Conservation (phyloP, 92 coral and sea anemone genomes). For the Porites lobata region DNA sequence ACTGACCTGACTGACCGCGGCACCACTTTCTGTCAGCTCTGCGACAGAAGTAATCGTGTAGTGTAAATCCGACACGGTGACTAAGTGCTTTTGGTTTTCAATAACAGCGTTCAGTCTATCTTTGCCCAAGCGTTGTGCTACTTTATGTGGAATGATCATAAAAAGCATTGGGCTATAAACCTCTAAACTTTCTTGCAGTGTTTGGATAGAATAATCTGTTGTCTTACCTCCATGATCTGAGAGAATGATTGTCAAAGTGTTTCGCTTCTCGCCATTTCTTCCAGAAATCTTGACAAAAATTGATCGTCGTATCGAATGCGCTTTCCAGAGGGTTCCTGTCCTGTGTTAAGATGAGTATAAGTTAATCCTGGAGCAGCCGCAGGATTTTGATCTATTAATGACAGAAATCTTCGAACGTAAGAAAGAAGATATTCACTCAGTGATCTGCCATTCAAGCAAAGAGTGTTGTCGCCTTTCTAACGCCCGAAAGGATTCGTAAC, state of each 20-base stretch:
- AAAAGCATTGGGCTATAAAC: conserved; percentile 91
- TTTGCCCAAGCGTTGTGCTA: conserved; percentile 78
- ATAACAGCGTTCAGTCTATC: conserved; percentile 73
- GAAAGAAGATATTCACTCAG: conserved; percentile 77
- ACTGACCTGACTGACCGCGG: conserved; percentile 36
- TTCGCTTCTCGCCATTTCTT: conserved; percentile 67
- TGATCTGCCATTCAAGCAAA: conserved; percentile 83
- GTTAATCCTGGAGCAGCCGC: conserved; percentile 75
- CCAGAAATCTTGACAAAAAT: conserved; percentile 70
- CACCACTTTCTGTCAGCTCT: conserved; percentile 16
- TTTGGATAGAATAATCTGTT: conserved; percentile 75
- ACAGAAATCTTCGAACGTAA: conserved; percentile 67
- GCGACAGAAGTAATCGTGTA: conserved; percentile 66
- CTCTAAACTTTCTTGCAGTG: conserved; percentile 84
- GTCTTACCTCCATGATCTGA: conserved; percentile 98
- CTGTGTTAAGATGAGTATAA: conserved; percentile 90
- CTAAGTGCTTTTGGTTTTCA: conserved; percentile 82
- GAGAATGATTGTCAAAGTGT: conserved; percentile 83
- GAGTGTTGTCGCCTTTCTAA: conserved; percentile 8
- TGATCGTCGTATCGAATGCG: conserved; percentile 87
- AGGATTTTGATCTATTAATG: conserved; percentile 54
- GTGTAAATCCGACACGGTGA: conserved; percentile 78
- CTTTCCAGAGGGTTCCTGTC: conserved; percentile 86
- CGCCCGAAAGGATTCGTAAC: conserved; percentile 77
- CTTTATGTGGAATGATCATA: conserved; percentile 90